Evolutionary conservation across 2,888 invertebrate genomes (phyloP), one percentile per base, ranked within the genome.

Genomic region (Dryococelus australis): DNA sequence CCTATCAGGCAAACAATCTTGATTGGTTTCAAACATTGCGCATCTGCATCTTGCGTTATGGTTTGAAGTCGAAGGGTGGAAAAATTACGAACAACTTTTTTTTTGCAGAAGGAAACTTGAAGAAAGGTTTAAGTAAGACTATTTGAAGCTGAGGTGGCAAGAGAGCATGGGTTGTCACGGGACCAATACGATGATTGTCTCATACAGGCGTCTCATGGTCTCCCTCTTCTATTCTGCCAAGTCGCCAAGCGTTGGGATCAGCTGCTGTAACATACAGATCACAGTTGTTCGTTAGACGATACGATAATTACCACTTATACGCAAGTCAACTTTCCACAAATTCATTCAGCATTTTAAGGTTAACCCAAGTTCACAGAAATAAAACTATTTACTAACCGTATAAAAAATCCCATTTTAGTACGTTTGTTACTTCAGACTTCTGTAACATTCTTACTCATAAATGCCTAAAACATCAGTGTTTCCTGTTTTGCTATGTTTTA

Each of bases 201-300:
- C 95, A 96, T 92, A 96, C 96, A 90, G 96, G 96, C 92, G 96
- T 96, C 93, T 96, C 96, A 92, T 96, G 96, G 91, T 96, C 96
- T 90, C 95, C 94, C 93, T 96, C 96, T 92, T 96, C 96, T 93
- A 96, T 96, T 91, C 96, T 94, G 90, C 96, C 96, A 90, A 96
- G 94, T 89, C 96, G 94, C 96, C 96, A 96, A 89, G 96, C 96
- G 92, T 96, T 96, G 88, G 96, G 96, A 93, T 96, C 96, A 89
- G 95, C 95, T 90, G 95, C 95, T 95, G 93, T 90, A 90, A 92
- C 81, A 85, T 35, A 43, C 83, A 35, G 20, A 12, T 8, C 20
- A 65, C 65, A 20, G 8, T n/a, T n/a, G 65, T n/a, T 9, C 0
- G 65, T 65, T 24, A 65, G 65, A 9, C 20, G 13, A 47, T n/a